These are phyloP conservation scores for Entosphenus tridentatus DNA, from an alignment of 2,113 vertebrate species.

Conservation along the genomic window DNA sequence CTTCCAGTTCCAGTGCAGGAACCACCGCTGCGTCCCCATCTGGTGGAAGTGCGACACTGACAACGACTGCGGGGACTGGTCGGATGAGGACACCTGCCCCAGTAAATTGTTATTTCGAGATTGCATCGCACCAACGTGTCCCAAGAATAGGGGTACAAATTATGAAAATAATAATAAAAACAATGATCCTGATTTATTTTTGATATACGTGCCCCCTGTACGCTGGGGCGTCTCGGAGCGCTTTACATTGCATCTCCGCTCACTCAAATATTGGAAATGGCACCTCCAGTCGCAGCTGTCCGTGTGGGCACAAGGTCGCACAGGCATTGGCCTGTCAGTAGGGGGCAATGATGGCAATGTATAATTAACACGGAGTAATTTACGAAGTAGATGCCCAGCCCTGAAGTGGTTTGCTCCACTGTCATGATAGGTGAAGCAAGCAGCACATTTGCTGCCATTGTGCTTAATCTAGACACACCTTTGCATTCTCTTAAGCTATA, in stretches of 20 bases:
- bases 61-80: slow-evolving; percentile 89
- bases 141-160: background rate
- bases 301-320: too few relatives aligned
- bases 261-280: background rate
- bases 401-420: too few relatives aligned
- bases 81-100: slow-evolving; percentile 57
- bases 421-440: too few relatives aligned
- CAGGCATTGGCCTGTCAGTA: too few relatives aligned
- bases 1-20: background rate
- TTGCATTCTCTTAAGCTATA: too few relatives aligned
- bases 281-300: background rate
- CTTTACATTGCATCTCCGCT: background rate
- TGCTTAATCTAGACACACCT: too few relatives aligned
- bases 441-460: too few relatives aligned
- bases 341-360: too few relatives aligned
- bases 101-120: slow-evolving; percentile 24
- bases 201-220: background rate
- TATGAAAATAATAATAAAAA: background rate
- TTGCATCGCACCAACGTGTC: background rate
- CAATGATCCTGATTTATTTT: slow-evolving; percentile 3
- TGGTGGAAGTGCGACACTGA: slow-evolving; percentile 95
- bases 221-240: background rate
- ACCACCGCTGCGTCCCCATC: slow-evolving; percentile 43
- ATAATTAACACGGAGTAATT: too few relatives aligned
- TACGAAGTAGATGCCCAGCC: too few relatives aligned